Evolutionary conservation across 92 coral and sea anemone genomes (phyloP).

Genomic region (Epizoanthus illoricatus): DNA sequence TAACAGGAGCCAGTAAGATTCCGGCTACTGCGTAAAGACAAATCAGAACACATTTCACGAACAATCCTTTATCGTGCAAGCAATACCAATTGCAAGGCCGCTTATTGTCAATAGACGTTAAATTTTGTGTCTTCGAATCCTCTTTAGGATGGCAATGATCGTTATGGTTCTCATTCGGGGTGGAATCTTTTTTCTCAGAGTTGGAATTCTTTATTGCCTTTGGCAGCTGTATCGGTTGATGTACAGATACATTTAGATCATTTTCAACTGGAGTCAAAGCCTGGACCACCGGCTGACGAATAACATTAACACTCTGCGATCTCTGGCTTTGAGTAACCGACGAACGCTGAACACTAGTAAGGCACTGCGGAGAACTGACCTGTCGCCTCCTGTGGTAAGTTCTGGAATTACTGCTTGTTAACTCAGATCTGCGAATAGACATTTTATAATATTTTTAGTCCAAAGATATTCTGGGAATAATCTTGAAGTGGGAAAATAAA

Average conservation of each 20-base stretch:
- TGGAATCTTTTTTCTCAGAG: neutral
- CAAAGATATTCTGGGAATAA: no score
- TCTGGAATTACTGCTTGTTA: neutral
- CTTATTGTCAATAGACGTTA: neutral
- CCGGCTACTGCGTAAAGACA: constrained; percentile 3
- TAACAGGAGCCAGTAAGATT: constrained; percentile 17
- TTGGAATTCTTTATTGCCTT: neutral
- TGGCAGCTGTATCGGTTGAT: neutral
- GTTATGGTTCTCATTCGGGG: neutral
- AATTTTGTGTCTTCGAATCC: neutral
- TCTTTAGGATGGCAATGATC: neutral
- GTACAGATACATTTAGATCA: neutral
- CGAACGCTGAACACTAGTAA: neutral
- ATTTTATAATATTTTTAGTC: no score
- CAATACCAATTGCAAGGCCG: constrained; percentile 25
- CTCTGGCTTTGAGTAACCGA: neutral
- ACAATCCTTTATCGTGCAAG: neutral
- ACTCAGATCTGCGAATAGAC: neutral
- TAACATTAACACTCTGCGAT: neutral
- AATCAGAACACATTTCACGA: neutral
- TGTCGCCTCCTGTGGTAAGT: neutral
- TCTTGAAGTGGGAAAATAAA: no score
- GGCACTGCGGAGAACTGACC: neutral
- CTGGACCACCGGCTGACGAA: neutral
- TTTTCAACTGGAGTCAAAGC: neutral